Conservation (phyloP, 1,140 invertebrate genomes). For the Papilio glaucus region DNA sequence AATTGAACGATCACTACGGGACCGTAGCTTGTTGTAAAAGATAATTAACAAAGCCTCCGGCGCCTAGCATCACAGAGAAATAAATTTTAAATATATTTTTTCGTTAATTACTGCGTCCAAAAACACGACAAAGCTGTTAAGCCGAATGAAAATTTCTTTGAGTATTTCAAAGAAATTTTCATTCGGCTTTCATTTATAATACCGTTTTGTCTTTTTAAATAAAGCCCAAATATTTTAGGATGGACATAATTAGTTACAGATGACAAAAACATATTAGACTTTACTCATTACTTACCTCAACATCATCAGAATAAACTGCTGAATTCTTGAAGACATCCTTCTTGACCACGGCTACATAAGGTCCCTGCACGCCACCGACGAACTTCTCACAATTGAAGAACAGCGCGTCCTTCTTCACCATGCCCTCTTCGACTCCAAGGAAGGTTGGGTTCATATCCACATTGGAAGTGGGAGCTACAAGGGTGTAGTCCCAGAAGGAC, state of each 20-base stretch:
- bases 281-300: constrained; percentile 71
- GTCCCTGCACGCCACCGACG: constrained; percentile 94
- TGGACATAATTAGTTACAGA: background rate
- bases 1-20: background rate
- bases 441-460: constrained; percentile 94
- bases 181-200: background rate
- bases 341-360: constrained; percentile 86
- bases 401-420: constrained; percentile 94
- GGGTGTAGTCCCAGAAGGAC: constrained; percentile 95
- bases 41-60: background rate
- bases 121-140: constrained; percentile 21
- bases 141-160: background rate
- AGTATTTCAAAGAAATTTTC: background rate
- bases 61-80: background rate
- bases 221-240: no score
- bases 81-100: background rate
- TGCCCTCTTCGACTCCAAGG: constrained; percentile 86
- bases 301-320: constrained; percentile 53
- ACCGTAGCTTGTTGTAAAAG: background rate
- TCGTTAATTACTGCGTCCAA: constrained; percentile 5
- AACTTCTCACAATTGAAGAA: constrained; percentile 97
- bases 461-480: constrained; percentile 91
- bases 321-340: constrained; percentile 81
- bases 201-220: background rate
- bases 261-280: background rate